These are phyloP conservation scores for Yoshiicerus persimilis DNA, from an alignment of 1,140 invertebrate species.

Conservation along the genomic window DNA sequence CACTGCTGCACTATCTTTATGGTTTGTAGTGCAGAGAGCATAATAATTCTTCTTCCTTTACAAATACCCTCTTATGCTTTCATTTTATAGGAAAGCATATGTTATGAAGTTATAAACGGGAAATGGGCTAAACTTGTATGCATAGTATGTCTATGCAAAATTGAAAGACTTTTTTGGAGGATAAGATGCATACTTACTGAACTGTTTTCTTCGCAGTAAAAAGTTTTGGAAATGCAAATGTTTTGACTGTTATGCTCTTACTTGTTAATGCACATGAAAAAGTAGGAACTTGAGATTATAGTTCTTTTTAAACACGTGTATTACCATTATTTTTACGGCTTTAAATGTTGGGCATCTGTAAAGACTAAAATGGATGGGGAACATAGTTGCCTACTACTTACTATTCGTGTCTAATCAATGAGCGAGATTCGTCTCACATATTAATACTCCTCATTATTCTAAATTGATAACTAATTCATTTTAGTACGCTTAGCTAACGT, in stretches of 20 bases:
- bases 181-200: not conserved
- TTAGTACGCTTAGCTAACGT: not conserved
- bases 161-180: not conserved
- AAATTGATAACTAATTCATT: conserved; percentile 1
- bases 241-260: not conserved
- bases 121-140: not conserved
- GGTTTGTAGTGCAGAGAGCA: too few species aligned
- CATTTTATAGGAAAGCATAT: not conserved
- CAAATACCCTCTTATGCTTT: not conserved
- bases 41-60: too few species aligned
- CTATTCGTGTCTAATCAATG: not conserved
- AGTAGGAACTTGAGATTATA: not conserved
- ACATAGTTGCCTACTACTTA: not conserved
- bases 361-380: not conserved
- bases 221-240: not conserved
- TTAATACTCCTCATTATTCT: not conserved
- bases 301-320: not conserved
- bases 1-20: too few species aligned
- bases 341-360: not conserved
- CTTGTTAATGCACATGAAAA: not conserved
- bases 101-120: not conserved
- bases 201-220: not conserved
- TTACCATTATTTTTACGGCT: not conserved
- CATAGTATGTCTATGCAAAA: not conserved
- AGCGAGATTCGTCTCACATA: not conserved